Conservation (phyloP, 2,888 invertebrate genomes). For the Euzophera pinguis region DNA sequence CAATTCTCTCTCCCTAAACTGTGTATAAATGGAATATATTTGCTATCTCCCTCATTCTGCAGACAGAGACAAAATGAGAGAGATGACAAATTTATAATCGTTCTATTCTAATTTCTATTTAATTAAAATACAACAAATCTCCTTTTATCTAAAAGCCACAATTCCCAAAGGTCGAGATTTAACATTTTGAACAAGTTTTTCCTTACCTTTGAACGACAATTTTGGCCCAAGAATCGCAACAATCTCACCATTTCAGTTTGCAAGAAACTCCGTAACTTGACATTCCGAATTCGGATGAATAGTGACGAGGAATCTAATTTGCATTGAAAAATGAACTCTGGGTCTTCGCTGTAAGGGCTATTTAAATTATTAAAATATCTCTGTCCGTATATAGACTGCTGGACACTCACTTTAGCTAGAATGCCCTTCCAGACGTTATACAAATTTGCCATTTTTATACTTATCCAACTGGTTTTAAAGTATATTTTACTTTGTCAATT, state of each 20-base stretch:
- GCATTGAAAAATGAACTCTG: slow-evolving; percentile 29
- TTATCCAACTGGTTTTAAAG: slow-evolving; percentile 29
- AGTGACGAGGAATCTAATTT: slow-evolving; percentile 34
- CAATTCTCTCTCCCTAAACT: no score
- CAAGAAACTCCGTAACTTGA: slow-evolving; percentile 21
- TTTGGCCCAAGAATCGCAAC: slow-evolving; percentile 29
- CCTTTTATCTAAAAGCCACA: no score
- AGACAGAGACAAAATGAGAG: no score
- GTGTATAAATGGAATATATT: no score
- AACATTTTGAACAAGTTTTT: no score
- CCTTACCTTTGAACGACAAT: slow-evolving; percentile 15
- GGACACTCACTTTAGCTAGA: slow-evolving; percentile 51
- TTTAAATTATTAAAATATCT: slow-evolving; percentile 22
- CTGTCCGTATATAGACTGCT: slow-evolving; percentile 46
- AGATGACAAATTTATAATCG: no score
- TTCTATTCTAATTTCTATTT: no score
- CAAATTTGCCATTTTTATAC: slow-evolving; percentile 30
- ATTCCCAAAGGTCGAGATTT: no score
- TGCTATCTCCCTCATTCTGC: no score
- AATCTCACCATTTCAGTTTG: slow-evolving; percentile 17
- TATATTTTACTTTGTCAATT: slow-evolving; percentile 26
- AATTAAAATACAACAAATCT: no score
- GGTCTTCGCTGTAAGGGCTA: slow-evolving; percentile 21
- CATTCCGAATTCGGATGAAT: slow-evolving; percentile 49
- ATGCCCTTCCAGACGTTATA: slow-evolving; percentile 39